A percentile compares a stretch with the other conserved stretches of the same genome.
These are phyloP conservation scores for Carduelis carduelis DNA, from an alignment of 2,797 vertebrate species.

Conservation along the genomic window DNA sequence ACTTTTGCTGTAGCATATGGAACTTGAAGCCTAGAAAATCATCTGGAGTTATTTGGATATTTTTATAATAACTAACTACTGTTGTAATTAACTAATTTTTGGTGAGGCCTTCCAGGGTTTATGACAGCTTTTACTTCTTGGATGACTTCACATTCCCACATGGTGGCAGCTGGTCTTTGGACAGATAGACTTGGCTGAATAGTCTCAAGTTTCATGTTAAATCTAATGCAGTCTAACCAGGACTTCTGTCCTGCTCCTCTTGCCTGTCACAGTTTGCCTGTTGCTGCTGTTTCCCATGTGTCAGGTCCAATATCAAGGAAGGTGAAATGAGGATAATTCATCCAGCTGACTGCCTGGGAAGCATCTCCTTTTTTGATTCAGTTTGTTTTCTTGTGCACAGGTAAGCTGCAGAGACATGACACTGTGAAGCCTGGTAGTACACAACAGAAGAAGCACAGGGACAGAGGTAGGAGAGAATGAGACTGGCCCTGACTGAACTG, in stretches of 20 bases:
- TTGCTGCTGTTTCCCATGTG: neutral
- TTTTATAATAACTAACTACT: neutral
- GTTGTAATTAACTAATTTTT: neutral
- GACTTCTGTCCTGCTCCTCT: neutral
- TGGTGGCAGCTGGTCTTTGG: neutral
- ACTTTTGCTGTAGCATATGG: neutral
- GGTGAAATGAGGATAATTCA: neutral
- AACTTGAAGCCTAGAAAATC: neutral
- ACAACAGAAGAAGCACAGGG: neutral
- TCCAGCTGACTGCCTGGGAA: neutral
- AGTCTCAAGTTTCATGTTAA: neutral
- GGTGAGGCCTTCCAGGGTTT: neutral
- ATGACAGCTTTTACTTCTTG: neutral
- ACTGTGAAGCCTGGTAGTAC: neutral
- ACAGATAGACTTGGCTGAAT: neutral
- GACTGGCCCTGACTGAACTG: neutral
- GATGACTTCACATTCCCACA: neutral
- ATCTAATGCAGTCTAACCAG: neutral
- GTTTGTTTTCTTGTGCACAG: neutral
- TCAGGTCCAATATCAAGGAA: neutral
- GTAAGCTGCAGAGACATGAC: neutral
- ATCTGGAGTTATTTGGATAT: neutral
- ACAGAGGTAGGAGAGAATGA: neutral
- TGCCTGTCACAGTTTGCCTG: neutral
- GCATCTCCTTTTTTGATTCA: neutral